These are phyloP conservation scores for Perizoma flavofasciatum DNA, from an alignment of 2,888 invertebrate species.

Conservation along the genomic window DNA sequence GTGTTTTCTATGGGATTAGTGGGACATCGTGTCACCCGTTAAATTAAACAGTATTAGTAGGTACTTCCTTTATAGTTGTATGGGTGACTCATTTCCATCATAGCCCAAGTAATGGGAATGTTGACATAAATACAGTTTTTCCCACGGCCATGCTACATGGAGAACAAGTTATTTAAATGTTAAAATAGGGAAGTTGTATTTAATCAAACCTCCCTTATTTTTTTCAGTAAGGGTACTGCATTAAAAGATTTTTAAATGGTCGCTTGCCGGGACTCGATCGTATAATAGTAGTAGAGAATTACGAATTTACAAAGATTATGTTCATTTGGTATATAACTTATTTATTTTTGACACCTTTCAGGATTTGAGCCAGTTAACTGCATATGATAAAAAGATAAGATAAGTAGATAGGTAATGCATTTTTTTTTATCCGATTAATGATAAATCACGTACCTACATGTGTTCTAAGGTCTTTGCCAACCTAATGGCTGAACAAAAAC, in stretches of 20 bases:
- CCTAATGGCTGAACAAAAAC: too few species aligned
- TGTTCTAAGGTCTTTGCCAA: too few species aligned
- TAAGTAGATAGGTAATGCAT: slow-evolving; percentile 16
- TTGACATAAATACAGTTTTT: slow-evolving; percentile 16
- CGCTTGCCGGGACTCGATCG: too few species aligned
- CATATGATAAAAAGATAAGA: slow-evolving; percentile 24
- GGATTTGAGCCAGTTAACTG: slow-evolving; percentile 1
- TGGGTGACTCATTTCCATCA: slow-evolving; percentile 17
- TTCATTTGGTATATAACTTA: background rate
- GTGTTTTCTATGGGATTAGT: background rate
- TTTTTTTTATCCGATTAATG: slow-evolving; percentile 13
- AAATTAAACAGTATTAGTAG: background rate
- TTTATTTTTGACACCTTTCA: background rate
- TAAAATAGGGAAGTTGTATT: too few species aligned
- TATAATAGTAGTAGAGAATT: too few species aligned
- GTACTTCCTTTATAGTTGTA: too few species aligned
- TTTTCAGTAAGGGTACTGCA: too few species aligned
- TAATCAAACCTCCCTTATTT: too few species aligned
- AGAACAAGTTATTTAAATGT: too few species aligned
- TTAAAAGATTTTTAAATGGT: too few species aligned
- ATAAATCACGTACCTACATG: too few species aligned
- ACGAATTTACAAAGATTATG: too few species aligned
- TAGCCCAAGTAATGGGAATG: slow-evolving; percentile 12
- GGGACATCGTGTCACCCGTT: background rate
- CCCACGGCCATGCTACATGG: background rate